These are phyloP conservation scores for Apotomis turbidana DNA, from an alignment of 2,888 invertebrate genomes.

Conservation along the genomic window DNA sequence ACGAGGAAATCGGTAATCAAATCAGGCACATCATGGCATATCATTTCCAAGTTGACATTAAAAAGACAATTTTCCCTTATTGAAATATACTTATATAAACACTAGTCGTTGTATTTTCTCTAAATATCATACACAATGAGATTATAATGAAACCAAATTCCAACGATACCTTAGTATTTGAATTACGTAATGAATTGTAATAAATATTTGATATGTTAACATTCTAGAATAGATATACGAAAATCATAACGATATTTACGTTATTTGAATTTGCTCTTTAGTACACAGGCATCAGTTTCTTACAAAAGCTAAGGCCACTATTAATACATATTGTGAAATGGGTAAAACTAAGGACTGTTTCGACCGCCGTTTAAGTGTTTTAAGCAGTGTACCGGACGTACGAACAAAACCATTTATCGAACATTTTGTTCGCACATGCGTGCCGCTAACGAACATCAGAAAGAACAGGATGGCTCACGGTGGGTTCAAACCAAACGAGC, in stretches of 20 bases:
- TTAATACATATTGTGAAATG: conserved; percentile 11
- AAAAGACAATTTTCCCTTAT: background rate
- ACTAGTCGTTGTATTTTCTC: conserved; percentile 19
- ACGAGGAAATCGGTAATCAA: conserved; percentile 54
- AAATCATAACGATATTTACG: conserved; percentile 4
- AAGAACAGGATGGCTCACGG: too few relatives aligned
- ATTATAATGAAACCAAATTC: background rate
- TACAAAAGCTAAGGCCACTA: conserved; percentile 10
- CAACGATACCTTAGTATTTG: background rate
- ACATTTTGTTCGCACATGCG: too few relatives aligned
- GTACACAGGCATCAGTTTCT: background rate
- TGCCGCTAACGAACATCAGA: too few relatives aligned
- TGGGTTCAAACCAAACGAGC: too few relatives aligned
- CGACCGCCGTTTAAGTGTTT: too few relatives aligned
- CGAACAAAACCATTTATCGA: too few relatives aligned
- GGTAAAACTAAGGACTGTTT: too few relatives aligned
- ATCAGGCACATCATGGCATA: conserved; percentile 70
- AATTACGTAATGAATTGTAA: background rate
- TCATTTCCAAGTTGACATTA: conserved; percentile 1
- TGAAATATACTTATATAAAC: background rate
- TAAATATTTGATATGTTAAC: conserved; percentile 24
- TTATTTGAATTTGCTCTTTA: conserved; percentile 22
- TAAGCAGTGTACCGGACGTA: too few relatives aligned
- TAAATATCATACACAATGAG: background rate
- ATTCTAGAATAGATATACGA: conserved; percentile 4